Evolutionary conservation across 2,797 vertebrate species (phyloP), one percentile per base, ranked within the genome.

Genomic region (Sebastes vulpes): DNA sequence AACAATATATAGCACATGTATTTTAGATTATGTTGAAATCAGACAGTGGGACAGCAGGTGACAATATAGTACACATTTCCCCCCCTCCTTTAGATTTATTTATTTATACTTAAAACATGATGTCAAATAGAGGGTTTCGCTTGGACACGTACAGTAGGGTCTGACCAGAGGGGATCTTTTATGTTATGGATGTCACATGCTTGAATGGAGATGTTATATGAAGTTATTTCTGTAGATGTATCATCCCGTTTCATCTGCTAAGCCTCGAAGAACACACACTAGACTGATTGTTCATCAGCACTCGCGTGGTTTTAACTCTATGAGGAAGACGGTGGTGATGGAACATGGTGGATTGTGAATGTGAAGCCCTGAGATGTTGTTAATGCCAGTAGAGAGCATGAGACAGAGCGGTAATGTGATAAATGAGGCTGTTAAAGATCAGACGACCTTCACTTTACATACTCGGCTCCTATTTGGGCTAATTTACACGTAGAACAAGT

Each of bases 1-100:
- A 92, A 89, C 91, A 94, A 92, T 94, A 94, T 90, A 92, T 87
- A 93, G 91, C 92, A 94, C 91, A 91, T 71, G 83, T 90, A 90
- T 75, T 84, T 89, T 83, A 90, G 85, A 90, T 93, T 46, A 91
- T 93, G 92, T 80, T 85, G 58, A 93, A 93, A 84, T 87, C 64
- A 90, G 92, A 95, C 84, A 83, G 78, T 84, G 88, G 80, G 68
- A 85, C 48, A 90, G 85, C 79, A 84, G 91, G 78, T 89, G 89
- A 89, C 73, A 74, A 74, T 87, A 90, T 89, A 88, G 67, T 80
- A 90, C 90, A 89, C 71, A 67, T 50, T 54, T 52, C 66, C 66
- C 18, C 46, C 73, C 78, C 79, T 61, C 57, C 60, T 69, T 72
- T 53, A 50, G 42, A 81, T 64, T 59, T 18, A 79, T 61, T 76